Conservation (phyloP, 2,113 vertebrate genomes). For the Ceyx margarethae region DNA sequence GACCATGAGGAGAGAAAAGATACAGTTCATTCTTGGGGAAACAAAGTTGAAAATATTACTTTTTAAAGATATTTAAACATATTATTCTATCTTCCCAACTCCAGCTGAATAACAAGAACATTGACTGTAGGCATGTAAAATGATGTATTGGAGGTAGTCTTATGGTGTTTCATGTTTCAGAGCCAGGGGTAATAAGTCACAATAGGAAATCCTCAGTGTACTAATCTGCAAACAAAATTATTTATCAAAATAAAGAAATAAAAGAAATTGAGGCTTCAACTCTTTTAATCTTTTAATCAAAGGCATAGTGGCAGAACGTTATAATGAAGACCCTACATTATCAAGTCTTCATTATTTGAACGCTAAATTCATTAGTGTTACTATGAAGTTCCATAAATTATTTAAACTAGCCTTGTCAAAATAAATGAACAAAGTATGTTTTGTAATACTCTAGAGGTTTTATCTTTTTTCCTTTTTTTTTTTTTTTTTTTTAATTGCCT, state of each 20-base stretch:
- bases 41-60: not conserved
- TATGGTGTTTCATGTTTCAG: not conserved
- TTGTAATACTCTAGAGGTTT: not conserved
- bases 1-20: not conserved
- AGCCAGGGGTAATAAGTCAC: not conserved
- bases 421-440: constrained; percentile 17
- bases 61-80: not conserved
- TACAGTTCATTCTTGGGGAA: not conserved
- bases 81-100: not conserved
- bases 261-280: constrained; percentile 19
- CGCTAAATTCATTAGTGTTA: constrained; percentile 36
- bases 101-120: not conserved
- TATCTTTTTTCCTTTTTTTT: no score
- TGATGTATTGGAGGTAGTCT: not conserved
- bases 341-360: constrained; percentile 28
- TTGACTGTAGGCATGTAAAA: not conserved
- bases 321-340: constrained; percentile 39
- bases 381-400: constrained; percentile 41
- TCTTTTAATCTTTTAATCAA: constrained; percentile 52
- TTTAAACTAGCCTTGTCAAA: constrained; percentile 54
- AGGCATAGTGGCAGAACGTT: not conserved
- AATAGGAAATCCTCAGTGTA: not conserved
- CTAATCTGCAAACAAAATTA: constrained; percentile 35
- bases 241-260: constrained; percentile 22
- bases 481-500: not conserved